Evolutionary conservation across 2,113 vertebrate genomes (phyloP).

Genomic region (Hiodon tergisus): DNA sequence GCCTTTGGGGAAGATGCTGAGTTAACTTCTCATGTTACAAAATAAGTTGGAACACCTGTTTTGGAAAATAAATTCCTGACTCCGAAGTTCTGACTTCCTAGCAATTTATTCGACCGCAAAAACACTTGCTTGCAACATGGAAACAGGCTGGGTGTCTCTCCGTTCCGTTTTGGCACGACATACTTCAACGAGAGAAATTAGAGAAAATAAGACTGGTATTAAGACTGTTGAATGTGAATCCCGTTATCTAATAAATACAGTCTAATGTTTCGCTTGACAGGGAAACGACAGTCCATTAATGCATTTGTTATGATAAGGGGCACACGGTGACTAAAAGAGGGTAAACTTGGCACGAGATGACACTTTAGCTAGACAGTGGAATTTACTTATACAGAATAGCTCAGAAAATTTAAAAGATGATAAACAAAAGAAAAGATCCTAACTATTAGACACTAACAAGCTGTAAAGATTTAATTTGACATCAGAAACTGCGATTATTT

Average conservation of each 20-base stretch:
- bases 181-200: conserved; percentile 15
- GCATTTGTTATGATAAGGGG: conserved; percentile 5
- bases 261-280: background rate
- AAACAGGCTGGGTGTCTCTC: conserved; percentile 24
- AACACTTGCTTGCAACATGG: conserved; percentile 31
- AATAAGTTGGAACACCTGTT: conserved; percentile 58
- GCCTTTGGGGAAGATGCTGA: conserved; percentile 53
- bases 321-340: background rate
- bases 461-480: background rate
- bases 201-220: conserved; percentile 46
- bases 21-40: conserved; percentile 30
- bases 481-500: background rate
- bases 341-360: too few relatives aligned
- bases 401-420: background rate
- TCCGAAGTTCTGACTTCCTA: conserved; percentile 36
- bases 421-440: background rate
- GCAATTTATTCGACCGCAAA: conserved; percentile 31
- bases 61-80: conserved; percentile 46
- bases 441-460: background rate
- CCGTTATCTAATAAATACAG: conserved; percentile 8
- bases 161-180: conserved; percentile 26
- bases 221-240: conserved; percentile 33
- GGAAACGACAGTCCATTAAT: background rate
- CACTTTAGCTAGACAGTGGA: background rate
- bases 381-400: background rate